Base-by-base conservation (phyloP, 2,888 invertebrate genomes). In the Caenorhabditis zanzibari region DNA sequence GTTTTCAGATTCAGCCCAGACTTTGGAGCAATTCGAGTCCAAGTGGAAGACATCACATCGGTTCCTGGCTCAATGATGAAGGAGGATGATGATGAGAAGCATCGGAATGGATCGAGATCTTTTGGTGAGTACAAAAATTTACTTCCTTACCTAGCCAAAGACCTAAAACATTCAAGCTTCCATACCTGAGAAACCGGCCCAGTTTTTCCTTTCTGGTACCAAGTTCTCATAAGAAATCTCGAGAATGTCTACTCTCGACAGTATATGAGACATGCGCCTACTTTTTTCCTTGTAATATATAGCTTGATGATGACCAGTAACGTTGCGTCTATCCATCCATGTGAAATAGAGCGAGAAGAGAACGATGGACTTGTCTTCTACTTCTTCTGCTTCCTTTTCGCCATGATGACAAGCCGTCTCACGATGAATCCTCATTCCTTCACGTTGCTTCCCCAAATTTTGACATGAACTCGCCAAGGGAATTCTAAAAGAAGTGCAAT, bases 11-110 rank as follows among this genome's bases (percentile, higher is more conserved):
- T 76, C 44, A 84, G 84, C 26, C 75, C 84, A 3, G 84, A 84
- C 16, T 84, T 80, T 52, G 84, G 84, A 66, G 84, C 80, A 32
- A 84, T 84, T 24, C 72, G 80, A 52, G 84, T 84, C 0, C 80
- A 81, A 76, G 84, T 84, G 12, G 84, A 84, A 35, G 84, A 84
- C 19, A 84, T 84, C 32, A 84, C 84, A 5, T 16, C 83, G 22
- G 64, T 71, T 22, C 68, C 71, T 6, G 64, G 58, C 10, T 28
- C 52, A 24, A 26, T 68, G 35, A 71, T 58, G 71, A 54, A 28
- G 10, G 76, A 59, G 1, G 76, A 71, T n/a, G 82, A 77, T 6
- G 82, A 82, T n/a, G 61, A 58, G 28, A 52, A 54, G 56, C 54
- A 38, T 38, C 22, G n/a, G 35, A 28, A 41, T 24, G 61, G 35